Percentiles rank a stretch among this genome's conserved stretches.
Conservation (phyloP, 1,140 invertebrate species). For the Stegodyphus mimosarum region DNA sequence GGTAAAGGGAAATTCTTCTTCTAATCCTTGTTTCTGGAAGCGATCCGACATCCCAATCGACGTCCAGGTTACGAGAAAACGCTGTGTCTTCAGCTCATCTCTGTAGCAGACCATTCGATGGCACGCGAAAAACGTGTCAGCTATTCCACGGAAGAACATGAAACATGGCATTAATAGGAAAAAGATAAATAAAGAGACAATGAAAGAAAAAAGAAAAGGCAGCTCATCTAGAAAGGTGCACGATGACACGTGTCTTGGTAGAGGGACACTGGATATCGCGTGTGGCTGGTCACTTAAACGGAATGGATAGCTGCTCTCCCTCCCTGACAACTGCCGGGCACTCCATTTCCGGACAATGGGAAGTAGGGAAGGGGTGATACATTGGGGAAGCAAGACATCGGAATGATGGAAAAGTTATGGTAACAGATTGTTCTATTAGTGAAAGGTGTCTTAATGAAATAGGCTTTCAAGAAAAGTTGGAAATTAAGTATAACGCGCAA, state of each 20-base stretch:
- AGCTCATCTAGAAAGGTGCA: constrained; percentile 38
- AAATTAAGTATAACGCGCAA: too few species aligned
- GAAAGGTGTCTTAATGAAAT: too few species aligned
- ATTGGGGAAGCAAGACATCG: too few species aligned
- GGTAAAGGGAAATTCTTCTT: too few species aligned
- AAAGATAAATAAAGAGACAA: constrained; percentile 3
- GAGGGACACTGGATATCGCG: constrained; percentile 36
- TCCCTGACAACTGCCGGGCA: background rate
- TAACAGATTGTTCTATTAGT: background rate
- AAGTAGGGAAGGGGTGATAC: too few species aligned
- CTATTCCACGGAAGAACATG: background rate
- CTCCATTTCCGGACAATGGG: background rate
- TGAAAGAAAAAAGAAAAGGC: background rate
- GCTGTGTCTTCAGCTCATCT: background rate
- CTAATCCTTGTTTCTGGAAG: too few species aligned
- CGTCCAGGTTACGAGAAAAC: too few species aligned
- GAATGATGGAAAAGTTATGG: background rate
- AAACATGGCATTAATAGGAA: background rate
- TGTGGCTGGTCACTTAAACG: constrained; percentile 48
- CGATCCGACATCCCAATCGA: too few species aligned
- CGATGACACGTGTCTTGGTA: constrained; percentile 34
- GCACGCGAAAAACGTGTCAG: background rate
- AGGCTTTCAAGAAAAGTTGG: too few species aligned
- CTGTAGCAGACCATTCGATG: background rate
- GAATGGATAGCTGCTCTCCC: constrained; percentile 15